Conservation (phyloP, 1,140 invertebrate genomes). For the Drosophila kikkawai region DNA sequence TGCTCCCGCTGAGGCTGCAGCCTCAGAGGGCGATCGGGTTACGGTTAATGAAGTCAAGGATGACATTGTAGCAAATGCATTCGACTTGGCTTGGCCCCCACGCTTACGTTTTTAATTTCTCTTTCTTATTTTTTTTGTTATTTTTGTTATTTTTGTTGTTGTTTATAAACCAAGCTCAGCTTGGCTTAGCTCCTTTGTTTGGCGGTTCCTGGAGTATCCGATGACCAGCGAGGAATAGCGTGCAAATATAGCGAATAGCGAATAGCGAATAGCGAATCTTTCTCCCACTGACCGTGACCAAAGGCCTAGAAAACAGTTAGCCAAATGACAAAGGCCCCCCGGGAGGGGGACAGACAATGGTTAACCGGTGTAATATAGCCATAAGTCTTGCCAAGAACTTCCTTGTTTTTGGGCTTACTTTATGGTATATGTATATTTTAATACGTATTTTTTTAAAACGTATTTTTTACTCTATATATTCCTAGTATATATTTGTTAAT, state of each 20-base stretch:
- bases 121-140: slow-evolving; percentile 3
- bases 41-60: slow-evolving; percentile 78
- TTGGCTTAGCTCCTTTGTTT: slow-evolving; percentile 17
- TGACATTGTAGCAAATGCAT: slow-evolving; percentile 70
- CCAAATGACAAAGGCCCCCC: slow-evolving; percentile 1
- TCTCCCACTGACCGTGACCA: slow-evolving; percentile 74
- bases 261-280: slow-evolving; percentile 23
- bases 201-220: slow-evolving; percentile 50
- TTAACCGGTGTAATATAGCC: background rate
- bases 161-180: background rate
- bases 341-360: slow-evolving; percentile 1
- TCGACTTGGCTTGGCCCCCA: slow-evolving; percentile 14
- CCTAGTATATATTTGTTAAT: background rate
- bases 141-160: background rate
- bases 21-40: slow-evolving; percentile 44
- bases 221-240: slow-evolving; percentile 4
- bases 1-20: slow-evolving; percentile 36
- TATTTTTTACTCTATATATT: background rate
- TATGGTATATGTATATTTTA: background rate
- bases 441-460: background rate
- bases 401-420: background rate
- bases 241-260: too few species aligned
- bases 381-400: slow-evolving; percentile 9
- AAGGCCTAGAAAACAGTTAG: slow-evolving; percentile 70
- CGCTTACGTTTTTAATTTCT: slow-evolving; percentile 76